phyloP scores from a whole-genome alignment of 1,140 invertebrate genomes.

The Berghia stephanieae region DNA sequence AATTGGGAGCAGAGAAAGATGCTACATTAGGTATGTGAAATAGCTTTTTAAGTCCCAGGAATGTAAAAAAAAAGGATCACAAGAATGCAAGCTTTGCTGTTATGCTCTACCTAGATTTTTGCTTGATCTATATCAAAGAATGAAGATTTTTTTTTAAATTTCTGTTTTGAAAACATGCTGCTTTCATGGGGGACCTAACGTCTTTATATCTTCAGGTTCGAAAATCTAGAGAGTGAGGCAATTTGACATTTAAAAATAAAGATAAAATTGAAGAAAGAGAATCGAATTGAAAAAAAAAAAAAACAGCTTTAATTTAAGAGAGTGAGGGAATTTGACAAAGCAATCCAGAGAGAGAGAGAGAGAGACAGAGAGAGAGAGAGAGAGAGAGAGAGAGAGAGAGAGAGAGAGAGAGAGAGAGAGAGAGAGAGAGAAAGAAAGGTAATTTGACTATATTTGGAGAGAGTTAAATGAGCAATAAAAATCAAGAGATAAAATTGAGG shows the following conservation, averaged over 20 bases:
- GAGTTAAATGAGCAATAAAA: too few relatives aligned
- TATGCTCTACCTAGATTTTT: too few relatives aligned
- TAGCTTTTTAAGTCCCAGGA: background rate
- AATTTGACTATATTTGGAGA: too few relatives aligned
- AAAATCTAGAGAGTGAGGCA: background rate
- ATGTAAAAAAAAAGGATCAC: background rate
- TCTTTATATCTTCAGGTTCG: background rate
- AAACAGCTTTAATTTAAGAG: background rate
- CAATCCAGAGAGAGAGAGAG: background rate
- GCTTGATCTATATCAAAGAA: too few relatives aligned
- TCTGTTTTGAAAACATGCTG: background rate
- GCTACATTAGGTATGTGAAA: background rate
- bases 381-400: too few relatives aligned
- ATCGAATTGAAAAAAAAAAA: background rate
- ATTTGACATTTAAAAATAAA: background rate
- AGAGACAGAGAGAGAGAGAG: too few relatives aligned
- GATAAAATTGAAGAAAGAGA: background rate
- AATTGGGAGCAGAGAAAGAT: too few relatives aligned
- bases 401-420: background rate
- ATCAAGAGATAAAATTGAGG: background rate
- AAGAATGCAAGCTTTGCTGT: too few relatives aligned
- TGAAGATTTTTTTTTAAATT: background rate
- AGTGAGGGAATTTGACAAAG: background rate
- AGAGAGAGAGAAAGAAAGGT: background rate
- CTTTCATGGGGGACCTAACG: background rate